Percentiles rank a stretch among this genome's conserved stretches.
Conservation (phyloP, 2,888 invertebrate genomes). For the Chymomyza procnemis region DNA sequence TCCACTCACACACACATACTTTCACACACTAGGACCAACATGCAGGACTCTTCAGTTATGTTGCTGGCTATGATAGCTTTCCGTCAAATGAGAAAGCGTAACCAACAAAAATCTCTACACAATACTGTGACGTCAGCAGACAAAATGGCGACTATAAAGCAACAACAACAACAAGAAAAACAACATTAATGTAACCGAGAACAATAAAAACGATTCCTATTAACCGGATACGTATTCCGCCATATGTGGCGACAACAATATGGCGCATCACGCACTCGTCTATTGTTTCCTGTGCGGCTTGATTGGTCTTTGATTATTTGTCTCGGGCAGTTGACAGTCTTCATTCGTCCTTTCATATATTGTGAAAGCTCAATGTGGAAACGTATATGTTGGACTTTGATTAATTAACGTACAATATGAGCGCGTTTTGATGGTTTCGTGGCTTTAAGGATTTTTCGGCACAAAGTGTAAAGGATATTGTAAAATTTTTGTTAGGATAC, state of each 20-base stretch:
- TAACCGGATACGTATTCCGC: slow-evolving; percentile 15
- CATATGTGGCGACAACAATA: slow-evolving; percentile 31
- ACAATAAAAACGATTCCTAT: slow-evolving; percentile 57
- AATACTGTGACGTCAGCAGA: slow-evolving; percentile 47
- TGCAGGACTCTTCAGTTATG: background rate
- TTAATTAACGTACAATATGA: too few species aligned
- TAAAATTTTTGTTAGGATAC: too few species aligned
- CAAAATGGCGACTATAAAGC: slow-evolving; percentile 1
- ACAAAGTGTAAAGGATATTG: too few species aligned
- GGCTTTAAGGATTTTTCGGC: too few species aligned
- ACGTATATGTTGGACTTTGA: background rate
- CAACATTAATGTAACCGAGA: slow-evolving; percentile 11
- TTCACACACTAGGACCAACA: background rate
- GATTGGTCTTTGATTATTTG: background rate
- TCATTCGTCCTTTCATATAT: background rate
- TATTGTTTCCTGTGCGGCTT: background rate
- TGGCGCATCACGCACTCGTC: background rate
- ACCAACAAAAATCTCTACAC: slow-evolving; percentile 13
- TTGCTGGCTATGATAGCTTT: background rate
- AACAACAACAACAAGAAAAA: background rate
- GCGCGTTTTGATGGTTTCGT: too few species aligned
- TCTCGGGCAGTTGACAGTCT: background rate
- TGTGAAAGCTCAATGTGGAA: too few species aligned
- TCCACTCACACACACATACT: slow-evolving; percentile 6
- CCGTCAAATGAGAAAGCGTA: background rate